Percentiles rank a stretch among this genome's conserved stretches.
These are phyloP conservation scores for Passer domesticus DNA, from an alignment of 2,113 vertebrate species.

Conservation along the genomic window DNA sequence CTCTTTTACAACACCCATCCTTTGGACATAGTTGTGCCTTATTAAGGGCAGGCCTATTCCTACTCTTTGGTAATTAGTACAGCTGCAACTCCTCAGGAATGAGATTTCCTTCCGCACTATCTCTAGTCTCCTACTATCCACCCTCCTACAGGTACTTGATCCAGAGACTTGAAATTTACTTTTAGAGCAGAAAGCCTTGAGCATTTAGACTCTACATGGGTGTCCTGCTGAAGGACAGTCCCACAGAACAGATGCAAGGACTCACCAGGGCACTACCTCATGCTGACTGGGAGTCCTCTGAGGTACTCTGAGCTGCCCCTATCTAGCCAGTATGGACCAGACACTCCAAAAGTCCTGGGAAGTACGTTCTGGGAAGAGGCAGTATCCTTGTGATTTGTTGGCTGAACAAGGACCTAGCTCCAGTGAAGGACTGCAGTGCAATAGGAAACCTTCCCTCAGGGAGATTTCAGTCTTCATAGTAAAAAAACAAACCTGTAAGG, in stretches of 20 bases:
- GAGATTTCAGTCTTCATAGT: neutral
- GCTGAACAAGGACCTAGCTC: neutral
- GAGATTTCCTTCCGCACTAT: too few relatives aligned
- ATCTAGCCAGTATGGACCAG: neutral
- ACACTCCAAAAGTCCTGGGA: neutral
- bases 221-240: neutral
- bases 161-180: neutral
- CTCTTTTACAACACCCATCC: too few relatives aligned
- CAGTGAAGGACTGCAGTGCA: neutral
- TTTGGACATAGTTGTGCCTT: too few relatives aligned
- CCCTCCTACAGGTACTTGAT: neutral
- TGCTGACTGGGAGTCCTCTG: neutral
- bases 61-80: too few relatives aligned
- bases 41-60: too few relatives aligned
- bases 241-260: neutral
- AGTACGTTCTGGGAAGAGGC: neutral
- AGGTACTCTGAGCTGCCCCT: neutral
- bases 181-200: neutral
- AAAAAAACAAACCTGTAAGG: neutral
- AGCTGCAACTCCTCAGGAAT: too few relatives aligned
- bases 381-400: neutral
- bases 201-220: fast-evolving
- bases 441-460: neutral
- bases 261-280: neutral
- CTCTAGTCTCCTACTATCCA: too few relatives aligned